Evolutionary conservation across 2,113 vertebrate species (phyloP).

Genomic region (Passer montanus): DNA sequence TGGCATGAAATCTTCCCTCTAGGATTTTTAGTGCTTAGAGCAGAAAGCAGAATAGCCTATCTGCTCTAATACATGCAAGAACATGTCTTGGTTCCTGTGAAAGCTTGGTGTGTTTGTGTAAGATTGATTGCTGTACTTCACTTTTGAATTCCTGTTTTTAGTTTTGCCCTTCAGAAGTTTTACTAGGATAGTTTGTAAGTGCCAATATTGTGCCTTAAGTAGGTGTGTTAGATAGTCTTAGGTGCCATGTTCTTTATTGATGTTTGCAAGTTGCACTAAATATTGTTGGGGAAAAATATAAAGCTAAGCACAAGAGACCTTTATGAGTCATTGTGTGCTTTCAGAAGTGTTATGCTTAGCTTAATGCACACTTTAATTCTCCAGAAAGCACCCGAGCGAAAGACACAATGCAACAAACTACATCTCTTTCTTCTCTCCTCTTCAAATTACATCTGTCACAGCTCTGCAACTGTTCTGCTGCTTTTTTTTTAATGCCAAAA

Average conservation of each 20-base stretch:
- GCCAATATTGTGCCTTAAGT: not conserved
- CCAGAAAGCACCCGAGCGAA: not conserved
- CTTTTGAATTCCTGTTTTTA: not conserved
- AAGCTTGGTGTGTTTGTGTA: not conserved
- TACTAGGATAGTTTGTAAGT: not conserved
- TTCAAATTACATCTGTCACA: not conserved
- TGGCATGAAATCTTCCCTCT: not conserved
- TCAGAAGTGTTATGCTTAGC: not conserved
- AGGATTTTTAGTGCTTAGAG: not conserved
- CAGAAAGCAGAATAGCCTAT: not conserved
- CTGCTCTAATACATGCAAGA: not conserved
- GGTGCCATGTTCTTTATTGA: not conserved
- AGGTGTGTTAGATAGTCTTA: not conserved
- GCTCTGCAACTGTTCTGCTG: not conserved
- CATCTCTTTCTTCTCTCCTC: not conserved
- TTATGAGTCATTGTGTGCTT: not conserved
- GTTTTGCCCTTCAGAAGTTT: slow-evolving; percentile 36
- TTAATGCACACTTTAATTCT: not conserved
- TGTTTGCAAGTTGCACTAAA: not conserved
- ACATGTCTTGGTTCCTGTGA: not conserved
- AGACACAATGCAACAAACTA: not conserved
- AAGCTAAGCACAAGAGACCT: not conserved
- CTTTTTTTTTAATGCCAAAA: not conserved
- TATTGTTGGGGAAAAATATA: not conserved
- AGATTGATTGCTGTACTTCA: not conserved